Evolutionary conservation across 2,888 invertebrate species (phyloP).

Genomic region (Autographa pulchrina): DNA sequence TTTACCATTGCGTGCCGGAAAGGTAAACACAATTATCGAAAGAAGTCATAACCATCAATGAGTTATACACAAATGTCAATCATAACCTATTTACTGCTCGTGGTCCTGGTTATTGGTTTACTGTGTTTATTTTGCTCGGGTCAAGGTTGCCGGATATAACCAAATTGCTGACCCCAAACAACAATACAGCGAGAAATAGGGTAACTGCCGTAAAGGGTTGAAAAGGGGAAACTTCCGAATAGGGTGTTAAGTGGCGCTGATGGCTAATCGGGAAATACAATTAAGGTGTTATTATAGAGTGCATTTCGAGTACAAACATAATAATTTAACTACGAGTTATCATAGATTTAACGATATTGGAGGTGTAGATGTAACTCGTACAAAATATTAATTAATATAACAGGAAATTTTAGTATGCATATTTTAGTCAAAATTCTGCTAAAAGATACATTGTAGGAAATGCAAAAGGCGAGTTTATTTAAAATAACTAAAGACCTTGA

Average conservation of each 20-base stretch:
- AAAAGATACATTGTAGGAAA: neutral
- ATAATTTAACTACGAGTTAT: no score
- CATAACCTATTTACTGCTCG: neutral
- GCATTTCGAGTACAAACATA: no score
- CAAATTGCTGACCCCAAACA: constrained; percentile 4
- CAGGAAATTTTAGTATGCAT: neutral
- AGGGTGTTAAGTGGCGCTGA: constrained; percentile 1
- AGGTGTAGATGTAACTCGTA: no score
- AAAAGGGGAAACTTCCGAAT: neutral
- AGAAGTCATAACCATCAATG: neutral
- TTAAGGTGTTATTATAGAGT: neutral
- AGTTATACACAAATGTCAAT: neutral
- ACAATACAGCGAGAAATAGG: neutral
- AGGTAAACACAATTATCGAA: neutral
- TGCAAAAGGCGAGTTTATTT: neutral
- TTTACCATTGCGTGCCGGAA: neutral
- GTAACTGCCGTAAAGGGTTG: neutral
- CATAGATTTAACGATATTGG: no score
- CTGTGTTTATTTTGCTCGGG: neutral
- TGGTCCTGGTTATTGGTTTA: neutral
- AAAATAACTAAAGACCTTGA: neutral
- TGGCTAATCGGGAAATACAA: neutral
- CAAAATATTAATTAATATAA: no score
- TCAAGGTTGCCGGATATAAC: constrained; percentile 4
- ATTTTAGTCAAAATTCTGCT: neutral